phyloP scores from a whole-genome alignment of 1,140 invertebrate genomes.

The Eubasilissa regina region DNA sequence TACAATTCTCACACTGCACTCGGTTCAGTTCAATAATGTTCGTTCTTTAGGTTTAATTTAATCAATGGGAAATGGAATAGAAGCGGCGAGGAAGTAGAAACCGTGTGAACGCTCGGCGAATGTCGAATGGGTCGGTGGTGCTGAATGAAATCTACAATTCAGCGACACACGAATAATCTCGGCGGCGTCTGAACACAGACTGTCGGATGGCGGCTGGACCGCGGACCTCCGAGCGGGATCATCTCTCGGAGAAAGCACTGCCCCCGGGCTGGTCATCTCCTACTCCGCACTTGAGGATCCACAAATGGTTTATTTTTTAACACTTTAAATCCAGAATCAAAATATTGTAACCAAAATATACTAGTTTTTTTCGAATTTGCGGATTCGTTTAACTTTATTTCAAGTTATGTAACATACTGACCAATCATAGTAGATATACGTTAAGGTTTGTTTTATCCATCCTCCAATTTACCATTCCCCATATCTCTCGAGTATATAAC shows the following conservation, averaged over 20 bases:
- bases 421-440: too few species aligned
- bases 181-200: constrained; percentile 47
- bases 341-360: background rate
- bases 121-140: background rate
- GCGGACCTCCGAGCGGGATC: background rate
- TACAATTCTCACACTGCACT: constrained; percentile 31
- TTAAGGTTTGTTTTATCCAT: too few species aligned
- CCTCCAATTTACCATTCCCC: too few species aligned
- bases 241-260: constrained; percentile 4
- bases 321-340: constrained; percentile 3
- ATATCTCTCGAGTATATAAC: too few species aligned
- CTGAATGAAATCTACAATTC: background rate
- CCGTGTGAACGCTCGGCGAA: constrained; percentile 39
- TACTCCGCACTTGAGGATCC: background rate
- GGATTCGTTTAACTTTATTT: background rate
- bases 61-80: background rate
- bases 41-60: background rate
- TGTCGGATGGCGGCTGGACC: constrained; percentile 7
- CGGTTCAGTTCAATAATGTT: constrained; percentile 11
- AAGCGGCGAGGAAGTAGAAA: constrained; percentile 32
- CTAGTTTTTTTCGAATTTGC: background rate
- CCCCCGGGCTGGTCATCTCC: constrained; percentile 3
- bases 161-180: constrained; percentile 13
- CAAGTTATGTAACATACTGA: too few species aligned
- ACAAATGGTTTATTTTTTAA: background rate